These are phyloP conservation scores for Pyrocoelia pectoralis DNA, from an alignment of 2,888 invertebrate genomes.

Conservation along the genomic window DNA sequence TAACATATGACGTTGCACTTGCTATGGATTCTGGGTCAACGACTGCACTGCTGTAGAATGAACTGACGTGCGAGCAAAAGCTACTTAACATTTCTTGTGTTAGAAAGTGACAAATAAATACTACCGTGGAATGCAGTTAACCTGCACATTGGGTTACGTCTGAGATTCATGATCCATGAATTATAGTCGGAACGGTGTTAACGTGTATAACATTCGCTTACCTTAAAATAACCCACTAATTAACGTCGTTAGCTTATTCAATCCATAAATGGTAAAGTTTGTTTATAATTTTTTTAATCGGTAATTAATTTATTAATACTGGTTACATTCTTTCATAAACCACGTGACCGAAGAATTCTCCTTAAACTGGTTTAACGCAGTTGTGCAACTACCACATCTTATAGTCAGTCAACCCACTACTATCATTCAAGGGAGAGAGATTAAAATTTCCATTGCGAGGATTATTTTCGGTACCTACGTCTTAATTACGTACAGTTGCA, in stretches of 20 bases:
- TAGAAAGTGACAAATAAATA: slow-evolving; percentile 40
- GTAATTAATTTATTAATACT: neutral
- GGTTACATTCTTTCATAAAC: neutral
- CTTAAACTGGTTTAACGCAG: slow-evolving; percentile 2
- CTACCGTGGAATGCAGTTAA: slow-evolving; percentile 42
- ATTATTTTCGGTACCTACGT: too few species aligned
- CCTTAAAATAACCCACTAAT: neutral
- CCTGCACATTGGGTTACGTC: slow-evolving; percentile 41
- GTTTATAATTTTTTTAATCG: neutral
- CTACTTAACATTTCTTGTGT: slow-evolving; percentile 30
- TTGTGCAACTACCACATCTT: neutral
- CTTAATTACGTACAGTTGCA: too few species aligned
- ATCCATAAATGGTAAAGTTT: neutral
- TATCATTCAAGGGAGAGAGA: neutral
- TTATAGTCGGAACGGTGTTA: slow-evolving; percentile 36
- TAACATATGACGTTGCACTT: slow-evolving; percentile 38
- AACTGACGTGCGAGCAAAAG: slow-evolving; percentile 28
- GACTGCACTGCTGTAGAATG: slow-evolving; percentile 25
- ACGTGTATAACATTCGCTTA: slow-evolving; percentile 14
- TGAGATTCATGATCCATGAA: slow-evolving; percentile 39
- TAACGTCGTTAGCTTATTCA: neutral
- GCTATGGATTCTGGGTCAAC: slow-evolving; percentile 41
- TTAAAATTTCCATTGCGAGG: too few species aligned
- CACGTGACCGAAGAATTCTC: neutral
- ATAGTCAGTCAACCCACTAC: neutral